These are phyloP conservation scores for Phyllotreta cruciferae DNA, from an alignment of 2,888 invertebrate species.

Conservation along the genomic window DNA sequence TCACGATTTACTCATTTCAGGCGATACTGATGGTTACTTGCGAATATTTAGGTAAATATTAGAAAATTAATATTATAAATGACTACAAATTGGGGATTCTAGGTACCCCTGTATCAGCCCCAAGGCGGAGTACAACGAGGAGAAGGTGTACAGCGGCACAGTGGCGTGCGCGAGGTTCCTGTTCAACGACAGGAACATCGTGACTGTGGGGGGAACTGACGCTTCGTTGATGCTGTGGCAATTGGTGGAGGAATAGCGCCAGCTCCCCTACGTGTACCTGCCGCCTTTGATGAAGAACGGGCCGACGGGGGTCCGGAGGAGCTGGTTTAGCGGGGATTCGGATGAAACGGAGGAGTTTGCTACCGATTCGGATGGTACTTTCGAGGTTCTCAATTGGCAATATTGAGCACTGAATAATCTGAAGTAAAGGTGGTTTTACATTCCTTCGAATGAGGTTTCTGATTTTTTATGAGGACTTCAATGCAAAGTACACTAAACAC, in stretches of 20 bases:
- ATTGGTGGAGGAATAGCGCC: conserved; percentile 77
- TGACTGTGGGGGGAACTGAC: conserved; percentile 86
- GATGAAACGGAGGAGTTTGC: conserved; percentile 50
- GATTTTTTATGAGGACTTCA: neutral
- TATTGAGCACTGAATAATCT: conserved; percentile 39
- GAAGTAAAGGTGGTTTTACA: neutral
- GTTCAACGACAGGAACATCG: conserved; percentile 84
- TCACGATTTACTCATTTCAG: conserved; percentile 82
- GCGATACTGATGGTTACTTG: conserved; percentile 89
- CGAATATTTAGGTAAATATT: conserved; percentile 46
- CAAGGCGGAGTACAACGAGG: conserved; percentile 86
- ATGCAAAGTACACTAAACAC: neutral
- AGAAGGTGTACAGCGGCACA: conserved; percentile 85
- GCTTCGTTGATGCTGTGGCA: conserved; percentile 93
- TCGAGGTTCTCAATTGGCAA: conserved; percentile 54
- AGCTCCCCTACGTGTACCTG: conserved; percentile 41
- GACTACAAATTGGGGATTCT: conserved; percentile 25
- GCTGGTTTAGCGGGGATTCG: conserved; percentile 1
- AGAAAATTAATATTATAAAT: neutral
- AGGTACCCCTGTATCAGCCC: conserved; percentile 87
- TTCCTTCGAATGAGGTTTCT: too few species aligned
- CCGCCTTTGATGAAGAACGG: conserved; percentile 32
- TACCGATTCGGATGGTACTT: conserved; percentile 55
- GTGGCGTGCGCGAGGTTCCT: conserved; percentile 83
- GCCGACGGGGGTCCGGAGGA: conserved; percentile 23